A percentile compares a stretch with the other conserved stretches of the same genome.
Conservation (phyloP, 2,888 invertebrate species). For the Lingula anatina region DNA sequence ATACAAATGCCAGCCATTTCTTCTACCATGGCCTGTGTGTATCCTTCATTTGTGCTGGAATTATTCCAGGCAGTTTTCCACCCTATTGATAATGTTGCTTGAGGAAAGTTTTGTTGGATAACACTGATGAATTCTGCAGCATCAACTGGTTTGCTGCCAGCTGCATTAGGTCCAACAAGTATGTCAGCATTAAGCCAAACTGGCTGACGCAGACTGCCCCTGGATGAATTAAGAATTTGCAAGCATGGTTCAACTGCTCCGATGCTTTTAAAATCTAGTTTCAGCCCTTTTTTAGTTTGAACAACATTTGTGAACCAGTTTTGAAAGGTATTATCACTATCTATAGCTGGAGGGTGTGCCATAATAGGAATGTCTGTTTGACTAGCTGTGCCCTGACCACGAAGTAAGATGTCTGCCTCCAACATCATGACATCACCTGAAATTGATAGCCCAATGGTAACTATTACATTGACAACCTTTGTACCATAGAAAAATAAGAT, state of each 20-base stretch:
- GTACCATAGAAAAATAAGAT: not conserved
- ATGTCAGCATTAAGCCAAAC: constrained; percentile 88
- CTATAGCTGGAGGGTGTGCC: constrained; percentile 73
- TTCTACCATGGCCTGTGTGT: constrained; percentile 60
- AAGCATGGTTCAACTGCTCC: constrained; percentile 59
- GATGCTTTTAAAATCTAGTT: constrained; percentile 79
- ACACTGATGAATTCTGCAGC: constrained; percentile 62
- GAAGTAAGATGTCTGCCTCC: constrained; percentile 75
- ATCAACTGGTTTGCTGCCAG: constrained; percentile 59
- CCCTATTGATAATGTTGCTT: constrained; percentile 71
- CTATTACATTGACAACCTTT: not conserved
- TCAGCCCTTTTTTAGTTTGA: constrained; percentile 59
- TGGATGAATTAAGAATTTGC: constrained; percentile 20
- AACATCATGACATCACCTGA: constrained; percentile 70
- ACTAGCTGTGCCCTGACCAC: constrained; percentile 51
- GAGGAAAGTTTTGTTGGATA: constrained; percentile 59
- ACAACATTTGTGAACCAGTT: constrained; percentile 65
- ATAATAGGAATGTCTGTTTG: constrained; percentile 67
- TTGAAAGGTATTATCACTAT: constrained; percentile 70
- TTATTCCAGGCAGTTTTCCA: constrained; percentile 76
- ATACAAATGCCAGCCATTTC: constrained; percentile 38
- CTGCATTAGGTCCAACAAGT: constrained; percentile 66
- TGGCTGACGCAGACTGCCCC: constrained; percentile 53
- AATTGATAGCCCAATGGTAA: constrained; percentile 11
- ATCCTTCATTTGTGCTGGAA: constrained; percentile 42